phyloP scores from a whole-genome alignment of 2,888 invertebrate genomes.

The Dasypolia templi region DNA sequence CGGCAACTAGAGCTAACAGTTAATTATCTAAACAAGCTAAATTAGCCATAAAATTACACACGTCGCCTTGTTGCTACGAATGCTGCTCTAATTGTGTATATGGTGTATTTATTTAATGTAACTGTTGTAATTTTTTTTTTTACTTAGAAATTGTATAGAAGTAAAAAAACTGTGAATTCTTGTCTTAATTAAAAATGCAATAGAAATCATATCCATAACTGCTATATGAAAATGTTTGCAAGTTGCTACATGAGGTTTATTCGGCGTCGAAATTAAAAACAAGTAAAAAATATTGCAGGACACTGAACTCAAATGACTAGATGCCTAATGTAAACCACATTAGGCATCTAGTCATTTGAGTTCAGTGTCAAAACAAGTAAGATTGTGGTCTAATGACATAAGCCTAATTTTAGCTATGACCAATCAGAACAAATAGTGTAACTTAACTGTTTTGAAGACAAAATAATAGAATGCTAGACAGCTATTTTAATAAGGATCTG shows the following conservation, averaged over 20 bases:
- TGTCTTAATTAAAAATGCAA: background rate
- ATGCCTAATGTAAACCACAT: slow-evolving; percentile 23
- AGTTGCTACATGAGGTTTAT: background rate
- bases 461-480: slow-evolving; percentile 39
- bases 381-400: slow-evolving; percentile 27
- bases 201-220: slow-evolving; percentile 6
- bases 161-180: background rate
- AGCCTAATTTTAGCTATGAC: slow-evolving; percentile 32
- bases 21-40: slow-evolving; percentile 82
- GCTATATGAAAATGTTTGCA: background rate
- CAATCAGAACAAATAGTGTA: slow-evolving; percentile 13
- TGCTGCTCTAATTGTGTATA: slow-evolving; percentile 47
- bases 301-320: slow-evolving; percentile 19
- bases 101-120: slow-evolving; percentile 40
- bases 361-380: slow-evolving; percentile 12
- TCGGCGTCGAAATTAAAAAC: slow-evolving; percentile 30
- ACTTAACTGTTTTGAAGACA: slow-evolving; percentile 32
- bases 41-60: slow-evolving; percentile 77
- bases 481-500: slow-evolving; percentile 25
- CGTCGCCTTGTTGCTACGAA: slow-evolving; percentile 61
- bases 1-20: slow-evolving; percentile 66
- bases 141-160: background rate
- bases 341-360: slow-evolving; percentile 27
- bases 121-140: slow-evolving; percentile 34
- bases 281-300: slow-evolving; percentile 18